These are phyloP conservation scores for Pterois miles DNA, from an alignment of 2,797 vertebrate genomes.

Conservation along the genomic window DNA sequence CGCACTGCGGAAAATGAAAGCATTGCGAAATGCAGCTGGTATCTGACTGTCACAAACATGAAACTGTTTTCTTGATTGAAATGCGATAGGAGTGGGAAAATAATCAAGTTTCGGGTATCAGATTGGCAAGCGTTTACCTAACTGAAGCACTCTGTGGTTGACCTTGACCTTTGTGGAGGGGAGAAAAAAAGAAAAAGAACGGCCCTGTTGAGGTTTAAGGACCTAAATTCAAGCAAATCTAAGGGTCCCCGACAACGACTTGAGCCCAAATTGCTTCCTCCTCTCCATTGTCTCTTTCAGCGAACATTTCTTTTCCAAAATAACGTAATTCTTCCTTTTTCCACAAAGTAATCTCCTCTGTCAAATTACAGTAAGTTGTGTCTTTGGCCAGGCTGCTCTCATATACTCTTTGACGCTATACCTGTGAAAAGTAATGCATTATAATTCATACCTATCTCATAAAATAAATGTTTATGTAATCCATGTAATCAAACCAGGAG, in stretches of 20 bases:
- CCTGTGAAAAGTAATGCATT: no score
- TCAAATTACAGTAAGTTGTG: background rate
- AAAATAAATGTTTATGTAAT: no score
- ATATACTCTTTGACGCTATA: no score
- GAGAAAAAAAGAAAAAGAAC: background rate
- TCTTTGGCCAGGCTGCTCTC: no score
- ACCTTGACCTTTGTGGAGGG: background rate
- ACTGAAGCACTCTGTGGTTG: background rate
- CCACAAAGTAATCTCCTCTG: background rate
- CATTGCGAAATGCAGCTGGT: background rate
- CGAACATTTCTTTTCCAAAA: background rate
- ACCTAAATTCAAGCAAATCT: background rate
- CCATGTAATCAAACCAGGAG: no score
- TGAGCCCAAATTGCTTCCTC: background rate
- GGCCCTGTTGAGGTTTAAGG: background rate
- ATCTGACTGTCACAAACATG: background rate
- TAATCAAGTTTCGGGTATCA: constrained; percentile 14
- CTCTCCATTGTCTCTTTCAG: background rate
- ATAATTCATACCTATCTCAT: no score
- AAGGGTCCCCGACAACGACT: background rate
- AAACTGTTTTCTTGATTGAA: constrained; percentile 20
- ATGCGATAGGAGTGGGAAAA: constrained; percentile 28
- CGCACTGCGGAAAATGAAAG: background rate
- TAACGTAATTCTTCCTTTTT: background rate
- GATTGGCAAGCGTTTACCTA: background rate